phyloP scores from a whole-genome alignment of 2,888 invertebrate species.

The Dryocosmus kuriphilus region DNA sequence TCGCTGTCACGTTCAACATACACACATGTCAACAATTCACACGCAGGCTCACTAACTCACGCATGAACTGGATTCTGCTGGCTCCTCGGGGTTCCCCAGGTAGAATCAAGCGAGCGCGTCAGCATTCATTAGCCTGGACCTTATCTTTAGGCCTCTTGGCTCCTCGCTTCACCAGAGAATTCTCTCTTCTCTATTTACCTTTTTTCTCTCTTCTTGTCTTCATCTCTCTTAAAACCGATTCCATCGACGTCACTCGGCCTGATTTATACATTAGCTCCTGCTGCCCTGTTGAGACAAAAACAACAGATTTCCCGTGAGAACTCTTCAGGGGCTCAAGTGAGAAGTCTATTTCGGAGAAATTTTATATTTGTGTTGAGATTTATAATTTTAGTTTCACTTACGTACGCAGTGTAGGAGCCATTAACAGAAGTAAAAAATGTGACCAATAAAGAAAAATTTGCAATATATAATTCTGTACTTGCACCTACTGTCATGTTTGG shows the following conservation, averaged over 20 bases:
- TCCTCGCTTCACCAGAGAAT: constrained; percentile 45
- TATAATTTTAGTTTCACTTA: not conserved
- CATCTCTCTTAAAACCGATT: constrained; percentile 46
- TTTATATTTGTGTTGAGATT: constrained; percentile 64
- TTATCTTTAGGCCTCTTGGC: constrained; percentile 63
- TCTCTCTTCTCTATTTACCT: constrained; percentile 42
- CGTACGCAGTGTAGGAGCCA: too few species aligned
- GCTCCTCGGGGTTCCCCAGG: constrained; percentile 49
- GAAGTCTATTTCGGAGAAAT: constrained; percentile 45
- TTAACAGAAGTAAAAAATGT: too few species aligned
- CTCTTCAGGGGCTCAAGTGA: not conserved
- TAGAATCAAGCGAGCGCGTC: constrained; percentile 65
- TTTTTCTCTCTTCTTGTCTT: constrained; percentile 45
- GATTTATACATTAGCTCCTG: constrained; percentile 19
- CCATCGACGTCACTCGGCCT: constrained; percentile 12
- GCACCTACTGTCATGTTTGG: too few species aligned
- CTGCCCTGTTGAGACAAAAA: constrained; percentile 11
- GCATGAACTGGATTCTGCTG: constrained; percentile 33
- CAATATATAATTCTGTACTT: too few species aligned
- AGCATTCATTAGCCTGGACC: constrained; percentile 68
- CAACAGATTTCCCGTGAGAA: constrained; percentile 8
- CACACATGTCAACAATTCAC: constrained; percentile 7
- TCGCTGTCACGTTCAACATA: not conserved
- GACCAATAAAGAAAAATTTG: too few species aligned
- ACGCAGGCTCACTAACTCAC: not conserved